These are phyloP conservation scores for Idris sp. DNA, from an alignment of 1,140 invertebrate species.

Conservation along the genomic window DNA sequence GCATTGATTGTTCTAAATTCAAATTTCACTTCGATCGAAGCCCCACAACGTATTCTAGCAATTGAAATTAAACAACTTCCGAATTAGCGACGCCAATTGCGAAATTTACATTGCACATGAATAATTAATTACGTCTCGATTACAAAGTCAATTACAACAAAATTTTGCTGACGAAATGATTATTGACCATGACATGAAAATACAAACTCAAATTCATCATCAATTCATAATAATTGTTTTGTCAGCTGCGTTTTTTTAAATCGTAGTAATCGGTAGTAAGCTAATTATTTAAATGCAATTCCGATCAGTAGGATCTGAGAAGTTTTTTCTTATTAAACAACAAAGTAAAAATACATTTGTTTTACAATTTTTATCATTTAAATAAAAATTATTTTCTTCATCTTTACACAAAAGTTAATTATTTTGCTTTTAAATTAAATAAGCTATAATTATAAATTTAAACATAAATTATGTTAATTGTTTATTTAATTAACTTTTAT, in stretches of 20 bases:
- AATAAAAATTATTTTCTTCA: no score
- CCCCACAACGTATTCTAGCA: slow-evolving; percentile 23
- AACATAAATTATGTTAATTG: no score
- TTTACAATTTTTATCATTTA: no score
- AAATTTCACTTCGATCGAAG: slow-evolving; percentile 3
- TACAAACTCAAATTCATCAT: no score
- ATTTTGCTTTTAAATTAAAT: no score
- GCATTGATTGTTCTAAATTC: slow-evolving; percentile 13
- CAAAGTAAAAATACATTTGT: no score
- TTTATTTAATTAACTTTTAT: no score
- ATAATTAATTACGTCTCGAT: slow-evolving; percentile 61
- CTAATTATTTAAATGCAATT: slow-evolving; percentile 57
- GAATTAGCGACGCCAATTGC: slow-evolving; percentile 49
- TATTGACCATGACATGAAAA: no score
- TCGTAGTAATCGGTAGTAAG: slow-evolving; percentile 56
- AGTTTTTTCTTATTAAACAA: not conserved
- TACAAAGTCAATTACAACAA: slow-evolving; percentile 53
- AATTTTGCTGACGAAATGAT: slow-evolving; percentile 24
- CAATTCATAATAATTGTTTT: slow-evolving; percentile 36
- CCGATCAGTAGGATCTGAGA: slow-evolving; percentile 1
- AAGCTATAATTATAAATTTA: no score
- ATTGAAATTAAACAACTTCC: slow-evolving; percentile 44
- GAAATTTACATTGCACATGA: slow-evolving; percentile 53
- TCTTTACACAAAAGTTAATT: no score
- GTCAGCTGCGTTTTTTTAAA: slow-evolving; percentile 44